Percentiles rank a stretch among this genome's conserved stretches.
These are phyloP conservation scores for Trissolcus japonicus DNA, from an alignment of 2,888 invertebrate genomes.

Conservation along the genomic window DNA sequence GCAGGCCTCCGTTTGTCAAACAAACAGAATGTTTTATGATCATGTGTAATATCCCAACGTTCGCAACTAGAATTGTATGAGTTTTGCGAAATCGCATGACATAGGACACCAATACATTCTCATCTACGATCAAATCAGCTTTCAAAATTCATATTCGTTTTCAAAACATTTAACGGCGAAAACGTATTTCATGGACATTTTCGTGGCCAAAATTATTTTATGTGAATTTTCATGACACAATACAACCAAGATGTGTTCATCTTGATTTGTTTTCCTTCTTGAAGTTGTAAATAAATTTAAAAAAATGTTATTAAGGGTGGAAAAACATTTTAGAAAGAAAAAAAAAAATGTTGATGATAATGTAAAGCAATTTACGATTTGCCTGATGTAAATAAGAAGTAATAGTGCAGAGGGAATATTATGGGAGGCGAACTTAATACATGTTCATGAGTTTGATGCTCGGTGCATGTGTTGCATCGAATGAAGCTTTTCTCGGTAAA, in stretches of 20 bases:
- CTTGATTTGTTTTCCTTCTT: too few species aligned
- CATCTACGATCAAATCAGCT: too few species aligned
- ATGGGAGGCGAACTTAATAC: conserved; percentile 59
- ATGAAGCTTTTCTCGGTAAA: conserved; percentile 55
- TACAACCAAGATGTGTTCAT: too few species aligned
- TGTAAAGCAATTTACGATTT: conserved; percentile 19
- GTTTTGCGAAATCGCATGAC: too few species aligned
- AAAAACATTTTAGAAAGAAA: conserved; percentile 9
- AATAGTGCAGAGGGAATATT: conserved; percentile 22
- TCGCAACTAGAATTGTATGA: not conserved
- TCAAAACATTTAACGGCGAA: too few species aligned
- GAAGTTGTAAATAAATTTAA: too few species aligned
- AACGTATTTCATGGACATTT: too few species aligned
- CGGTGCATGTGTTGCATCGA: conserved; percentile 58
- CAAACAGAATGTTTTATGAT: conserved; percentile 22
- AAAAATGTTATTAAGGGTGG: conserved; percentile 9
- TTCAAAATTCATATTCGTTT: too few species aligned
- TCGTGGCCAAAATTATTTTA: too few species aligned
- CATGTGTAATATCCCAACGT: not conserved
- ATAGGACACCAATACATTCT: too few species aligned
- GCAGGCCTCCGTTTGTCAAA: conserved; percentile 26
- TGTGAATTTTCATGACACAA: too few species aligned
- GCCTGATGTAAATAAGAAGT: conserved; percentile 37
- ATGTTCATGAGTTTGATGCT: conserved; percentile 62
- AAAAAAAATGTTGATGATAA: not conserved